Evolutionary conservation across 2,888 invertebrate genomes (phyloP).

Genomic region (Sinotaia quadrata): DNA sequence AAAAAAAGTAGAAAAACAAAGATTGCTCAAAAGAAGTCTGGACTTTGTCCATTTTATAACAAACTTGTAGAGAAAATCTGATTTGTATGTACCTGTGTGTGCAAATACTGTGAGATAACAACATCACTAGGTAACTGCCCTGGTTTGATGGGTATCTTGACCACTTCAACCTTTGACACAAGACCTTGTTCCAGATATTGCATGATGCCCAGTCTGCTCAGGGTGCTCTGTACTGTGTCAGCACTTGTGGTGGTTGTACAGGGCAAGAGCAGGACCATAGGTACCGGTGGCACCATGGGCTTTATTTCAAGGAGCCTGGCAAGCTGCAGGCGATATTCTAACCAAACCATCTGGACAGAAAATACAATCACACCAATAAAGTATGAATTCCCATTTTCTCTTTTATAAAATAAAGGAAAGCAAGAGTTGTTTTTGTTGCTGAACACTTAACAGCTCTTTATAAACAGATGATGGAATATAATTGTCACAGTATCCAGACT

Average conservation of each 20-base stretch:
- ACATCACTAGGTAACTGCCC: constrained; percentile 11
- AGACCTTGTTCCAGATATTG: constrained; percentile 41
- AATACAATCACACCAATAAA: not conserved
- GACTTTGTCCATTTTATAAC: no score
- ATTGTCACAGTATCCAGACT: no score
- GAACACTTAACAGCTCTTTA: no score
- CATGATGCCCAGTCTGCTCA: constrained; percentile 39
- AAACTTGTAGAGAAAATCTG: no score
- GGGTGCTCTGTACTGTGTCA: constrained; percentile 1
- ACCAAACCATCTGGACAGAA: constrained; percentile 47
- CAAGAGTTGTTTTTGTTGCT: no score
- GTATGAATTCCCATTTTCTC: not conserved
- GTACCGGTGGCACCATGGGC: constrained; percentile 49
- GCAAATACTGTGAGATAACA: not conserved
- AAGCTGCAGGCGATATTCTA: constrained; percentile 45
- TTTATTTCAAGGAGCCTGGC: constrained; percentile 49
- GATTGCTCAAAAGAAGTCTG: no score
- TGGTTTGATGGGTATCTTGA: constrained; percentile 34
- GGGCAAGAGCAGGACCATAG: constrained; percentile 58
- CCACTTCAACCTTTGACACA: constrained; percentile 44
- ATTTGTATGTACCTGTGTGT: constrained; percentile 11
- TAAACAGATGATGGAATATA: no score
- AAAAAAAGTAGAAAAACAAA: no score
- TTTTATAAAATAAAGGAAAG: not conserved
- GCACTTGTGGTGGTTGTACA: constrained; percentile 18